Evolutionary conservation across 2,113 vertebrate genomes (phyloP).

Genomic region (Rattus norvegicus): GRCr8 NC_086022.1:80891501-80892000

Average conservation of each 20-base stretch:
- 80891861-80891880: neutral
- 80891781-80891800: neutral
- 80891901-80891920: neutral
- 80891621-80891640: neutral
- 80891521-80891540: neutral
- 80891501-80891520: neutral
- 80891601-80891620: neutral
- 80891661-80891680: neutral
- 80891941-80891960: neutral
- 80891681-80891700: neutral
- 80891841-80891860: neutral
- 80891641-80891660: neutral
- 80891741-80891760: neutral
- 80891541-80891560: neutral
- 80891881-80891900: neutral
- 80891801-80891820: neutral
- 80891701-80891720: neutral
- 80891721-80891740: neutral
- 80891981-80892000: neutral
- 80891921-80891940: neutral
- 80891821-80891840: neutral
- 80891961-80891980: neutral
- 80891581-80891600: neutral
- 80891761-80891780: neutral
- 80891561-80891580: neutral